Percentiles rank a stretch among this genome's conserved stretches.
These are phyloP conservation scores for Notiomystis cincta DNA, from an alignment of 2,113 vertebrate species.

Conservation along the genomic window DNA sequence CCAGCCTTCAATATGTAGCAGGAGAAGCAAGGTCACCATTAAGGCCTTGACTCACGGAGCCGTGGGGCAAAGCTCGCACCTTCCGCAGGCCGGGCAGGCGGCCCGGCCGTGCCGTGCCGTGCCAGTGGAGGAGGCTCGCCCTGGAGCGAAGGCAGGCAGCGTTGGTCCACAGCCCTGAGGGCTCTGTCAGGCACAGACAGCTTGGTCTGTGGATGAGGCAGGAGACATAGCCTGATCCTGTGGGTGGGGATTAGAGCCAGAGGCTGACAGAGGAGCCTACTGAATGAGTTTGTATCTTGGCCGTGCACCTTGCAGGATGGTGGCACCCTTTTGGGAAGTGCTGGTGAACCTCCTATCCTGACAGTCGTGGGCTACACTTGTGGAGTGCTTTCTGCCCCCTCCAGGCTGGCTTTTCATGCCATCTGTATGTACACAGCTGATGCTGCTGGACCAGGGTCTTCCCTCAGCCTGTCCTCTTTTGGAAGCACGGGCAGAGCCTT, in stretches of 20 bases:
- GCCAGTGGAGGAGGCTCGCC: background rate
- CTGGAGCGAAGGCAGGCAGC: background rate
- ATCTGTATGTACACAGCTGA: background rate
- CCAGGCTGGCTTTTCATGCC: background rate
- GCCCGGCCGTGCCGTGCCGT: rapidly evolving
- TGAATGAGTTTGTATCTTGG: background rate
- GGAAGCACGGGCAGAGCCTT: background rate
- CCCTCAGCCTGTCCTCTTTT: background rate
- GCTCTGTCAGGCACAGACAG: background rate
- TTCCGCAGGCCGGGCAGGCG: background rate
- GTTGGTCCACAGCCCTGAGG: background rate
- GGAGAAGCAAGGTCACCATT: background rate
- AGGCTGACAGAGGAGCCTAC: background rate
- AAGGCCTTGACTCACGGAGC: background rate
- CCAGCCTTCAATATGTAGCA: background rate
- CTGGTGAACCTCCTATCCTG: background rate
- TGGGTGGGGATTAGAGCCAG: background rate
- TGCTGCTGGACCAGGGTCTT: background rate
- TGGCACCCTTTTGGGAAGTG: background rate
- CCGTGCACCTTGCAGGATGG: background rate
- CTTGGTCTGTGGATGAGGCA: background rate
- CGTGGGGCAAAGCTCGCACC: background rate
- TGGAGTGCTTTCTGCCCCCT: background rate
- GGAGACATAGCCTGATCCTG: background rate
- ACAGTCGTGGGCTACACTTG: rapidly evolving